phyloP scores from a whole-genome alignment of 2,888 invertebrate genomes.

The Clostera curtula region DNA sequence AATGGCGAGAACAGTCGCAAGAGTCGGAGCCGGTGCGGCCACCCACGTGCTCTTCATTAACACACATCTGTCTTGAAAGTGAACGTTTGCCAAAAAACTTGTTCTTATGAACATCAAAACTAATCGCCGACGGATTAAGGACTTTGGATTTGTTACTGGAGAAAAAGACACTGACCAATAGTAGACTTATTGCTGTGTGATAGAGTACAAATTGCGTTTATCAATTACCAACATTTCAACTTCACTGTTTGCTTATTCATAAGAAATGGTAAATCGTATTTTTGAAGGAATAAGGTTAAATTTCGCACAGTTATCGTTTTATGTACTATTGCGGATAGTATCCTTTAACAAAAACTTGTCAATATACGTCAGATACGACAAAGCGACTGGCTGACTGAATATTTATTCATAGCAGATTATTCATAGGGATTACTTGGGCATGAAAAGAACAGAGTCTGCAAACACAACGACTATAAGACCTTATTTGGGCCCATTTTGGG shows the following conservation, averaged over 20 bases:
- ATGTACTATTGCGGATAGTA: constrained; percentile 5
- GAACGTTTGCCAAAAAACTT: constrained; percentile 55
- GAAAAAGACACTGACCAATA: constrained; percentile 7
- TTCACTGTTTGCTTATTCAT: constrained; percentile 7
- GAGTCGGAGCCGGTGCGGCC: constrained; percentile 39
- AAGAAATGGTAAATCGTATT: constrained; percentile 3
- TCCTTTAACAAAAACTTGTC: constrained; percentile 45
- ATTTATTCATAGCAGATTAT: constrained; percentile 72
- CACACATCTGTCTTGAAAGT: constrained; percentile 64
- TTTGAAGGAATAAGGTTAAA: constrained; percentile 4
- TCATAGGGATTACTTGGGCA: constrained; percentile 45
- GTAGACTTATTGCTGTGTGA: neutral
- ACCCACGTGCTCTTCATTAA: constrained; percentile 59
- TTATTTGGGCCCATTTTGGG: constrained; percentile 42
- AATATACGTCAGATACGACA: constrained; percentile 64
- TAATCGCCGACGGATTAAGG: constrained; percentile 67
- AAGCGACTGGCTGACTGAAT: constrained; percentile 53
- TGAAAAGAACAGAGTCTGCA: constrained; percentile 51
- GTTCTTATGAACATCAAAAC: constrained; percentile 58
- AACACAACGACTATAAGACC: constrained; percentile 48
- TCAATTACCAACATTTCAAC: neutral
- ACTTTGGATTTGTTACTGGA: constrained; percentile 19
- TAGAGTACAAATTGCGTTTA: constrained; percentile 6
- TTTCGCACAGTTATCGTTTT: constrained; percentile 7
- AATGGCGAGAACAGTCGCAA: constrained; percentile 27